Percentiles rank a stretch among this genome's conserved stretches.
Evolutionary conservation across 2,797 vertebrate genomes (phyloP).

Genomic region (Micropoecilia bifurca): DNA sequence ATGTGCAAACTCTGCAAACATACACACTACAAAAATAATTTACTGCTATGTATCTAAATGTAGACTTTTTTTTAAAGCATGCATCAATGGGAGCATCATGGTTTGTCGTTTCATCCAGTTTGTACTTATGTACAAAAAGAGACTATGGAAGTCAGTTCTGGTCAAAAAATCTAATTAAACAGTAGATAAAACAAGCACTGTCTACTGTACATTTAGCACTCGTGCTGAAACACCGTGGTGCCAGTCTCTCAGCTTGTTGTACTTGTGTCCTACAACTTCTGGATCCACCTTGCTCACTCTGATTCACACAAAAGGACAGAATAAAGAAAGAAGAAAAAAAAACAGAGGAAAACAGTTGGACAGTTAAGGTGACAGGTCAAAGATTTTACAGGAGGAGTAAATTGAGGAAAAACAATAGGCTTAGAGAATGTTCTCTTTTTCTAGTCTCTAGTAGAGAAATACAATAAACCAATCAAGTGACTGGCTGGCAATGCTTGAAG

Average conservation of each 20-base stretch:
- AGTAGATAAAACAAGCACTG: slow-evolving; percentile 18
- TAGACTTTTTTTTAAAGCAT: slow-evolving; percentile 21
- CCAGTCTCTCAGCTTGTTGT: slow-evolving; percentile 98
- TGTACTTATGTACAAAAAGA: not conserved
- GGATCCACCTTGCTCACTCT: slow-evolving; percentile 92
- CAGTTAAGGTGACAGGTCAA: slow-evolving; percentile 21
- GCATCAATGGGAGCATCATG: slow-evolving; percentile 14
- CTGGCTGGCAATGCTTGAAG: not conserved
- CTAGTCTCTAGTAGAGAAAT: not conserved
- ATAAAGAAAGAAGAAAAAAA: slow-evolving; percentile 40
- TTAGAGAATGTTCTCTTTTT: not conserved
- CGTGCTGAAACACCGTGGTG: slow-evolving; percentile 95
- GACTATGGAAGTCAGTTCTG: not conserved
- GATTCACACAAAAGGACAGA: slow-evolving; percentile 48
- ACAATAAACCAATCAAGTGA: not conserved
- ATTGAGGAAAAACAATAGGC: slow-evolving; percentile 8
- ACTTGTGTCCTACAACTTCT: slow-evolving; percentile 91
- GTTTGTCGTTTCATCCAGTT: slow-evolving; percentile 6
- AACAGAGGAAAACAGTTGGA: slow-evolving; percentile 16
- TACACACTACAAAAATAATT: slow-evolving; percentile 9
- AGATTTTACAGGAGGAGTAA: slow-evolving; percentile 18
- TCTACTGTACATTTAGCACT: slow-evolving; percentile 91
- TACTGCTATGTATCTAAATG: slow-evolving; percentile 1
- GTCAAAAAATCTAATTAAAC: slow-evolving; percentile 34
- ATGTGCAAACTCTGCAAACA: not conserved